A percentile compares a stretch with the other conserved stretches of the same genome.
phyloP scores from a whole-genome alignment of 2,113 vertebrate genomes.

The Leptobrachium leishanense region DNA sequence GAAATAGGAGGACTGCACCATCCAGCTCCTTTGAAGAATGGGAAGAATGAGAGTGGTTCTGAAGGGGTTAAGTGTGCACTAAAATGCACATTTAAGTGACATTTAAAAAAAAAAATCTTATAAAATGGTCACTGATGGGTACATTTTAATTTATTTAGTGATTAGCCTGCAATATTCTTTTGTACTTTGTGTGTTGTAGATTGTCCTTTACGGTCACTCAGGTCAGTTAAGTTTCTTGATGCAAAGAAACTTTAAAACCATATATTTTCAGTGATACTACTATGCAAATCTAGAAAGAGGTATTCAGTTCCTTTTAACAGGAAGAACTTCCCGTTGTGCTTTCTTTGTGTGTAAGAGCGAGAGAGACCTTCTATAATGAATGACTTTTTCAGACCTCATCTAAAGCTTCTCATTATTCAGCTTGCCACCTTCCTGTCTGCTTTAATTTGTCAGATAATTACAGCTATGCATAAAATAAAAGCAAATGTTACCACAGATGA shows the following conservation, averaged over 20 bases:
- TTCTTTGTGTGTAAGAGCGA: neutral
- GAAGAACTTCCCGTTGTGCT: neutral
- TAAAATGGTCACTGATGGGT: too few relatives aligned
- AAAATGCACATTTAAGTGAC: too few relatives aligned
- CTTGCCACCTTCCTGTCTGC: slow-evolving; percentile 13
- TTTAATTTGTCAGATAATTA: slow-evolving; percentile 40
- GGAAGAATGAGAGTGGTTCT: too few relatives aligned
- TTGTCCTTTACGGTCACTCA: neutral
- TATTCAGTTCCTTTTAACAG: neutral
- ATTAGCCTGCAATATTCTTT: too few relatives aligned
- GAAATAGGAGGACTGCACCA: too few relatives aligned
- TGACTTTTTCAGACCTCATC: slow-evolving; percentile 6
- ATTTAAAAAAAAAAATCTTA: too few relatives aligned
- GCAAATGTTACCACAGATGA: neutral
- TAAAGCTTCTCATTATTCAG: slow-evolving; percentile 4
- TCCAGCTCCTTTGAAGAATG: too few relatives aligned
- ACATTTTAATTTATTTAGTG: too few relatives aligned
- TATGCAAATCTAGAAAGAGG: neutral
- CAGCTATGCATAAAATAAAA: slow-evolving; percentile 35
- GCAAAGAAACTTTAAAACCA: neutral
- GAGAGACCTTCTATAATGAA: neutral
- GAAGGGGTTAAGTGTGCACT: too few relatives aligned
- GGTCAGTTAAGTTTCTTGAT: neutral
- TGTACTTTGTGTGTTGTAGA: too few relatives aligned
- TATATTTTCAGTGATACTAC: neutral